Conservation (phyloP, 2,113 vertebrate genomes). For the Benitochromis conjunctus region DNA sequence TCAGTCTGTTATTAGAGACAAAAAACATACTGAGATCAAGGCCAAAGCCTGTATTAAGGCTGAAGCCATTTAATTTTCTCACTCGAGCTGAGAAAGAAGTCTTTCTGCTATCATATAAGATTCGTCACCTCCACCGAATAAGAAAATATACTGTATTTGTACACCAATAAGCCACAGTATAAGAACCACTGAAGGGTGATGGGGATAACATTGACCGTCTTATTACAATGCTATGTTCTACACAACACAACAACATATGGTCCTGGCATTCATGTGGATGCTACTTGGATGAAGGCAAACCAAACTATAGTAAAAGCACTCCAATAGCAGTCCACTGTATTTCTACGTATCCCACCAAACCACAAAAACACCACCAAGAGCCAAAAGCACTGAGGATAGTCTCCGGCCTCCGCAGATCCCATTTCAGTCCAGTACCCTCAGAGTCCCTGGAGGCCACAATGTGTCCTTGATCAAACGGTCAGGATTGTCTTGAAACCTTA, state of each 20-base stretch:
- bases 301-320: background rate
- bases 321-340: background rate
- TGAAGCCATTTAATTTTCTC: background rate
- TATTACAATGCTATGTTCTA: background rate
- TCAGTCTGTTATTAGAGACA: background rate
- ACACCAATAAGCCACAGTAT: background rate
- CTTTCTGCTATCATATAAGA: background rate
- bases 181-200: accelerated
- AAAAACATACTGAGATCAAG: background rate
- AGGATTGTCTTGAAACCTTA: background rate
- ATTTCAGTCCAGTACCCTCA: background rate
- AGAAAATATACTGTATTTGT: background rate
- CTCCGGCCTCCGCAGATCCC: accelerated
- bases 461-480: accelerated
- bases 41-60: background rate
- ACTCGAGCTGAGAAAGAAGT: background rate
- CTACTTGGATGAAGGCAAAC: background rate
- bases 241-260: background rate
- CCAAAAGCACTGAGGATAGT: background rate
- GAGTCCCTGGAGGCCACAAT: background rate
- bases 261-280: background rate
- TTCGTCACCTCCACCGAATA: background rate
- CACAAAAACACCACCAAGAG: background rate
- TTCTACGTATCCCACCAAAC: background rate
- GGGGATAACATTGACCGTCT: background rate